Conservation (phyloP, 2,797 vertebrate species). For the Propithecus deckenii region DNA sequence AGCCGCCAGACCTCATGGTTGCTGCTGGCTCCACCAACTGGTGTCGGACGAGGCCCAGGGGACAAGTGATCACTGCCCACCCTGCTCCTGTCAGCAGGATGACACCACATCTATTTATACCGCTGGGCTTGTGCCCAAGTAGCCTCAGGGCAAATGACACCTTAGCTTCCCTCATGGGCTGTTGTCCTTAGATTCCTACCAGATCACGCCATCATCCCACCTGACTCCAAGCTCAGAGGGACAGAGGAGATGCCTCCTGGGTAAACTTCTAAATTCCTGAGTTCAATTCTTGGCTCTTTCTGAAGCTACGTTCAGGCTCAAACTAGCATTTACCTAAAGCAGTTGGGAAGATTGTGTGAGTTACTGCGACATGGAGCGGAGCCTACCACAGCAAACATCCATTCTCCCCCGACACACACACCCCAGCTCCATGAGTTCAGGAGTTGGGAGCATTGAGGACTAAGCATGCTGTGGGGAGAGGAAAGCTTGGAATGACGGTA, state of each 20-base stretch:
- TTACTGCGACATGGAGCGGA: background rate
- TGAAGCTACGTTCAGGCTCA: background rate
- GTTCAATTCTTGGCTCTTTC: background rate
- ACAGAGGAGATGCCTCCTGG: background rate
- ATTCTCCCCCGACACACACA: too few relatives aligned
- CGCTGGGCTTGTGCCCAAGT: background rate
- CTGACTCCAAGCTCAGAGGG: background rate
- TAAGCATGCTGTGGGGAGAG: background rate
- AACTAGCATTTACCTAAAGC: background rate
- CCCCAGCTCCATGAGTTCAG: background rate
- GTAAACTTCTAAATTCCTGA: background rate
- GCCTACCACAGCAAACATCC: background rate
- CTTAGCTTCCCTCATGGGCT: background rate
- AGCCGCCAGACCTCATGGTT: background rate
- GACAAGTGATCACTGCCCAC: background rate
- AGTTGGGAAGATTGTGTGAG: too few relatives aligned
- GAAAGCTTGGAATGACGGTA: background rate
- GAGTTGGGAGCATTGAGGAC: background rate
- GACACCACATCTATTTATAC: conserved; percentile 59
- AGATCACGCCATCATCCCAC: background rate
- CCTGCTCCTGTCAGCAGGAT: conserved; percentile 19
- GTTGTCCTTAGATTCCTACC: background rate
- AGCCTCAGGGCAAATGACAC: background rate
- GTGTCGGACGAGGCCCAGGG: background rate
- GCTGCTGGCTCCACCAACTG: background rate